phyloP scores from a whole-genome alignment of 2,113 vertebrate genomes.

The Platysteira castanea region DNA sequence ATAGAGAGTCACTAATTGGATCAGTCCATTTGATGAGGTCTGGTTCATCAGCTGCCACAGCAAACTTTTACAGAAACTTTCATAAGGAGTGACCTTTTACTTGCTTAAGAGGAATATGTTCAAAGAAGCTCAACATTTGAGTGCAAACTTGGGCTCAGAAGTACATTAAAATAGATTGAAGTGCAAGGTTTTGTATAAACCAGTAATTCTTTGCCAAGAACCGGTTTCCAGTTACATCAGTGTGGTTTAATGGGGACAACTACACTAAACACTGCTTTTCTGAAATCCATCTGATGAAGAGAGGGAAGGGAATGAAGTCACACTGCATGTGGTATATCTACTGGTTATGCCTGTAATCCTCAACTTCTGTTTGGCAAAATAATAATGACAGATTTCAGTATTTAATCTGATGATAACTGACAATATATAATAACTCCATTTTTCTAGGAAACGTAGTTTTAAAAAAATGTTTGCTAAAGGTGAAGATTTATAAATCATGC shows the following conservation, averaged over 20 bases:
- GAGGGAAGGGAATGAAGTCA: neutral
- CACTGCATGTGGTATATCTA: neutral
- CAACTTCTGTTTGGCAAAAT: neutral
- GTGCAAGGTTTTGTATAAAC: neutral
- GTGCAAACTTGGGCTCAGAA: neutral
- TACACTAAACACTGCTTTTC: neutral
- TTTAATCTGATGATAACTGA: neutral
- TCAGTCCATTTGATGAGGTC: neutral
- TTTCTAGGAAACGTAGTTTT: neutral
- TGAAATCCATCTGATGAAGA: neutral
- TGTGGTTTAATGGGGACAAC: neutral
- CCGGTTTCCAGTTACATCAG: neutral
- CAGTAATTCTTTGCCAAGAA: neutral
- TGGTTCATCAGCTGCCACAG: neutral
- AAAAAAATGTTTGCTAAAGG: neutral
- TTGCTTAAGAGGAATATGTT: neutral
- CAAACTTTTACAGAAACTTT: neutral
- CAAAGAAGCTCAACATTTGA: neutral
- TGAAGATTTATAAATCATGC: neutral
- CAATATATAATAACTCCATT: neutral
- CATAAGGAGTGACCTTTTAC: neutral
- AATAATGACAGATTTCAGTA: neutral
- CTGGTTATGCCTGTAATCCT: neutral
- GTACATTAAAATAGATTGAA: neutral
- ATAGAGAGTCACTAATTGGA: rapidly evolving